These are phyloP conservation scores for Nibea coibor DNA, from an alignment of 2,113 vertebrate species.

Conservation along the genomic window DNA sequence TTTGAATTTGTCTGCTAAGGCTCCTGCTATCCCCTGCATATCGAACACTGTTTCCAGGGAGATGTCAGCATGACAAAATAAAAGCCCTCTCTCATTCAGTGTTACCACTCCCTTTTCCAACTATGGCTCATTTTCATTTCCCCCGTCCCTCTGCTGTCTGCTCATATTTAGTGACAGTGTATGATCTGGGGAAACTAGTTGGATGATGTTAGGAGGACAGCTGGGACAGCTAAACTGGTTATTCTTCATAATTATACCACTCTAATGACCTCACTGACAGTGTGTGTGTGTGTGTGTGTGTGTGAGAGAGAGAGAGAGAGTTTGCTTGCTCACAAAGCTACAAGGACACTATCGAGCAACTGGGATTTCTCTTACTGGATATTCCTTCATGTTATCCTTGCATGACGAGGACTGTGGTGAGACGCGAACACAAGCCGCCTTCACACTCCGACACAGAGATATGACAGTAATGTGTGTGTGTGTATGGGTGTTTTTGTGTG, in stretches of 20 bases:
- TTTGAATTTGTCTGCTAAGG: conserved; percentile 24
- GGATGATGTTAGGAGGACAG: conserved; percentile 62
- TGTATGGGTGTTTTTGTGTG: conserved; percentile 38
- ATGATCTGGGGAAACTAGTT: conserved; percentile 15
- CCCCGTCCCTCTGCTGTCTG: conserved; percentile 41
- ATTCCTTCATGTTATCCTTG: conserved; percentile 19
- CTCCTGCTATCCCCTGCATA: conserved; percentile 12
- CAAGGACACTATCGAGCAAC: conserved; percentile 17
- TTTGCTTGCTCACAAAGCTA: conserved; percentile 29
- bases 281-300: conserved; percentile 32
- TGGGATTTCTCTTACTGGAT: conserved; percentile 24
- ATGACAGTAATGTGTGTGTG: conserved; percentile 49
- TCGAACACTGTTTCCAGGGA: conserved; percentile 50
- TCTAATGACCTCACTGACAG: conserved; percentile 55
- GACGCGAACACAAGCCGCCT: conserved; percentile 19
- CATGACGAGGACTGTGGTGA: conserved; percentile 20
- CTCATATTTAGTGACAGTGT: conserved; percentile 39
- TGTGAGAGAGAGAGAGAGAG: conserved; percentile 22
- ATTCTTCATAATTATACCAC: conserved; percentile 67
- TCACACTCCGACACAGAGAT: conserved; percentile 1
- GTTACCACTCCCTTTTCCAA: conserved; percentile 54
- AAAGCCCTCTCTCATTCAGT: conserved; percentile 36
- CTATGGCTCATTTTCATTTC: conserved; percentile 32
- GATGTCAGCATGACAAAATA: conserved; percentile 49
- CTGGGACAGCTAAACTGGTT: conserved; percentile 62